Evolutionary conservation across 2,113 vertebrate genomes (phyloP), one percentile per base, ranked within the genome.

Genomic region (Psittacula cyanocephala): DNA sequence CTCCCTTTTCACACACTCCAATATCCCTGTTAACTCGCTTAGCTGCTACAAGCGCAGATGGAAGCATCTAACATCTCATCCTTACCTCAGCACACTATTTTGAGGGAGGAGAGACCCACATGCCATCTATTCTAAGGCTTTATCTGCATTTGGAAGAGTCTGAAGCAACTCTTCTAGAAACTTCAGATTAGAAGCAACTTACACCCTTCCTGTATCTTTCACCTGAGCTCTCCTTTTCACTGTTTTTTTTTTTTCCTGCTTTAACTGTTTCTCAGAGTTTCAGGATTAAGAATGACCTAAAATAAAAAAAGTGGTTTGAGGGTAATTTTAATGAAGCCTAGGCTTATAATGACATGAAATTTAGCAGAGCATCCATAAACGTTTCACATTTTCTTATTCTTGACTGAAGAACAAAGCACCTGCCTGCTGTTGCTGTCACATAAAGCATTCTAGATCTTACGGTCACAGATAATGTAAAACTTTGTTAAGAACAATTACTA

Each of bases 51-150:
- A 59, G 65, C 16, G 4, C 82, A 88, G 76, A 64, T 68, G 86
- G 72, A 75, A 88, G 44, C 53, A 77, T 43, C 82, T 85, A 88
- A 37, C 69, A 90, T 71, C 69, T 75, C 91, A 68, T 84, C 72
- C 80, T 74, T 86, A 88, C 85, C 95, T 94, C 80, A 79, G 69
- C 44, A 84, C 2, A 2, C 83, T 88, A 46, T 91, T 92, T 64
- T 46, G 62, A 90, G 69, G 72, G 37, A 86, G 46, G 28, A 94
- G 12, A 75, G 86, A 93, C 46, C 57, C 77, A 92, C 57, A 57
- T 75, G 64, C 25, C 69, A 86, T 76, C 65, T 92, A 92, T 75
- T 90, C 86, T 65, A 81, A 90, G 87, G 86, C 33, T 92, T 64
- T 84, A 89, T 62, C 81, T 85, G 35, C 71, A 94, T 76, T 92